Base-by-base conservation (phyloP, 1,140 invertebrate species). In the Apis laboriosa region DNA sequence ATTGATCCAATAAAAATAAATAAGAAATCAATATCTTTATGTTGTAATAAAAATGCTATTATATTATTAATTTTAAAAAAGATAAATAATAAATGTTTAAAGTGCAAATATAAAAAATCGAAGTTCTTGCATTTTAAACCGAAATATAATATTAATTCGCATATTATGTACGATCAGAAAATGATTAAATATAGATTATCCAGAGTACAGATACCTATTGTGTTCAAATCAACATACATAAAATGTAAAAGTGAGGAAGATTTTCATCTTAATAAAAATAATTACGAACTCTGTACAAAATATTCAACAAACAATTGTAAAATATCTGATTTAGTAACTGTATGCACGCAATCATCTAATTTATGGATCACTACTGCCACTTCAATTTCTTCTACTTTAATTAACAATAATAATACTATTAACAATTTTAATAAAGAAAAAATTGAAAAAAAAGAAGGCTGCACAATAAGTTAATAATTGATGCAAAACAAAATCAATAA, bases 321-420 rank as follows among this genome's bases (percentile, higher is more conserved):
- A 43, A 5, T 73, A 55, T 70, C 76, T 3, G n/a, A 79, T 66
- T 72, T 71, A 60, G n/a, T 43, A 24, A 34, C 75, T 19, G 68
- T 67, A 34, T 80, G 11, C 8, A 84, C 82, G 28, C 82, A 84
- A 34, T 80, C 82, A 9, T 84, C 82, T 15, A 73, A 80, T 80
- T 80, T 66, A 24, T 24, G 55, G 9, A 74, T 84, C 4, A 80
- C 70, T 15, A 60, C 68, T 67, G 77, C 77, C 43, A 84, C 82
- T 0, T 84, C 82, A 13, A 24, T 67, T 73, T 24, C 82, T 55
- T 9, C 24, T 13, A 13, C 43, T 11, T 61, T 49, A 4, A 11
- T 72, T 34, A 51, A 1, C 12, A 21, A 67, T 17, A 21, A 8
- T 2, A 63, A 19, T 9, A 24, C 0, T 15, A 4, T 0, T 3